Evolutionary conservation across 2,113 vertebrate genomes (phyloP).

Genomic region (Rousettus leschenaultii): DNA sequence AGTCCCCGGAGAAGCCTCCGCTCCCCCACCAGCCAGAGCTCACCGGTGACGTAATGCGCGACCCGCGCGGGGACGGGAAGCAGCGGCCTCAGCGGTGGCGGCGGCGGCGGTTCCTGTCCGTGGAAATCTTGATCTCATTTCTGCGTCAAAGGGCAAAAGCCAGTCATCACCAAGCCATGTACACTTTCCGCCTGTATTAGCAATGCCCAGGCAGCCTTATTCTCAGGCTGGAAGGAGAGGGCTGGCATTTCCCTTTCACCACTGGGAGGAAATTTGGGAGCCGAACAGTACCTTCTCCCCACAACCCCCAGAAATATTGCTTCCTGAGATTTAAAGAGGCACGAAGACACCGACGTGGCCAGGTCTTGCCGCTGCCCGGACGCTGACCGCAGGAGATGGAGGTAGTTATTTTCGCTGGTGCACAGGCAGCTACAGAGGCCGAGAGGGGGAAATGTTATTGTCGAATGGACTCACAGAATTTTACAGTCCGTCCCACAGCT

Average conservation of each 20-base stretch:
- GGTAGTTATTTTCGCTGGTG: neutral
- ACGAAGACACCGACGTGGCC: neutral
- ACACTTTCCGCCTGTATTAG: conserved; percentile 2
- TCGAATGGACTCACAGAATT: neutral
- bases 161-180: neutral
- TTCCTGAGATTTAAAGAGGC: neutral
- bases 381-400: neutral
- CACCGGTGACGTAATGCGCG: conserved; percentile 75
- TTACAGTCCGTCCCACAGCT: neutral
- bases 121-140: conserved; percentile 67
- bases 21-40: neutral
- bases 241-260: neutral
- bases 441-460: neutral
- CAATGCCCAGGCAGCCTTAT: neutral
- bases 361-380: neutral
- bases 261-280: neutral
- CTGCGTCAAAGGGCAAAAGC: conserved; percentile 55
- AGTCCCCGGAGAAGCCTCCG: neutral
- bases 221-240: neutral
- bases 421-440: neutral
- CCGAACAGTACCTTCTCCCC: neutral
- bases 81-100: neutral
- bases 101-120: conserved; percentile 30
- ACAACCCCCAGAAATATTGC: neutral
- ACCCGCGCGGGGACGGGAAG: conserved; percentile 45